A percentile compares a stretch with the other conserved stretches of the same genome.
These are phyloP conservation scores for Anguilla marmorata DNA, from an alignment of 2,797 vertebrate species.

Conservation along the genomic window DNA sequence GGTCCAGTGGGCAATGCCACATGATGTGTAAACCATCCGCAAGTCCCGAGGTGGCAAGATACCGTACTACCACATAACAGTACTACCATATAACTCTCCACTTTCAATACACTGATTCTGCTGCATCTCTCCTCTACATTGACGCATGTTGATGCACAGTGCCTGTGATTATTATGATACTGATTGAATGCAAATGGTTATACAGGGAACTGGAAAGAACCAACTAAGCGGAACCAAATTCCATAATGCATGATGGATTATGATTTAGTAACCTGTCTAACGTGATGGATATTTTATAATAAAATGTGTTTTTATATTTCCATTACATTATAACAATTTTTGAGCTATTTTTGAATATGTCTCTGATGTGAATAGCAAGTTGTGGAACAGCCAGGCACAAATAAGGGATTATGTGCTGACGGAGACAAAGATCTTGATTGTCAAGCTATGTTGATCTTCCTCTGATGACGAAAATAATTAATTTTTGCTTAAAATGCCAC, in stretches of 20 bases:
- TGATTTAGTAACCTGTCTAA: too few species aligned
- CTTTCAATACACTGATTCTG: background rate
- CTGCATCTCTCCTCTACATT: background rate
- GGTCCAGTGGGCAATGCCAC: background rate
- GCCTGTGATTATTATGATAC: background rate
- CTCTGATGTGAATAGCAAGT: background rate
- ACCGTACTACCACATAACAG: too few species aligned
- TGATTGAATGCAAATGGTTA: background rate
- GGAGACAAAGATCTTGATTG: background rate
- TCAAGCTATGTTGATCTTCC: background rate
- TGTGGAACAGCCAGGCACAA: background rate
- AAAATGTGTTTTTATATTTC: too few species aligned
- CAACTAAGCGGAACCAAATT: background rate
- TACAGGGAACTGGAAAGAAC: background rate
- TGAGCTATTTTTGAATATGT: background rate
- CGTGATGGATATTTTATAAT: too few species aligned
- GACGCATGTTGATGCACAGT: background rate
- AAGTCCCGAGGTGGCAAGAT: background rate
- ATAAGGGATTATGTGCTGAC: background rate
- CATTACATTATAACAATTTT: too few species aligned
- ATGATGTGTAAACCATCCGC: background rate
- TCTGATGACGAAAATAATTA: background rate
- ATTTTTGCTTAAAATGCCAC: background rate
- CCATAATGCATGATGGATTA: too few species aligned
- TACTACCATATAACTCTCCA: background rate